A percentile compares a stretch with the other conserved stretches of the same genome.
Evolutionary conservation across 2,888 invertebrate genomes (phyloP).

Genomic region (Diaphora mendica): DNA sequence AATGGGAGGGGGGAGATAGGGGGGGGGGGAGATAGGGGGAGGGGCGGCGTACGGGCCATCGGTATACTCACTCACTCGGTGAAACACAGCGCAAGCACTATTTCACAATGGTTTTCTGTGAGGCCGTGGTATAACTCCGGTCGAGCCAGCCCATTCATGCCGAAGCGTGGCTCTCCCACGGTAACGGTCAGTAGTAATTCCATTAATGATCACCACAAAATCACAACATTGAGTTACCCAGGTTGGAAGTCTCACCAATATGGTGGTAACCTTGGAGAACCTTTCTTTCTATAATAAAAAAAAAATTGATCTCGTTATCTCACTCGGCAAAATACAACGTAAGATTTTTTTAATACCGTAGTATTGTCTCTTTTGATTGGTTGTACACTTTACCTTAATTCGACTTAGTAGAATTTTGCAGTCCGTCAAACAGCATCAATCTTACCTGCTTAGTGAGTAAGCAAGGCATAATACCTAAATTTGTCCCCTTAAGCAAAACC

Average conservation of each 20-base stretch:
- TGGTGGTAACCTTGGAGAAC: not conserved
- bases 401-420: not conserved
- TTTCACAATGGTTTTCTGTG: too few relatives aligned
- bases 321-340: not conserved
- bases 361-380: not conserved
- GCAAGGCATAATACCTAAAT: not conserved
- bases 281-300: too few relatives aligned
- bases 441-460: not conserved
- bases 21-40: too few relatives aligned
- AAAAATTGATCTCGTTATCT: not conserved
- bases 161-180: too few relatives aligned
- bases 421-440: not conserved
- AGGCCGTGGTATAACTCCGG: too few relatives aligned
- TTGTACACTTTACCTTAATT: not conserved
- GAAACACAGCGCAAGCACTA: too few relatives aligned
- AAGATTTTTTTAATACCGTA: not conserved
- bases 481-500: constrained; percentile 5
- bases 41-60: too few relatives aligned
- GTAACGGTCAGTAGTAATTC: too few relatives aligned
- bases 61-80: too few relatives aligned
- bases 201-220: not conserved
- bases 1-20: too few relatives aligned
- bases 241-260: not conserved
- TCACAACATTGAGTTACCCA: not conserved
- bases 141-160: too few relatives aligned